Evolutionary conservation across 37 sponge, comb jelly and placozoan genomes (phyloP).

Genomic region (Ianthella basta): DNA sequence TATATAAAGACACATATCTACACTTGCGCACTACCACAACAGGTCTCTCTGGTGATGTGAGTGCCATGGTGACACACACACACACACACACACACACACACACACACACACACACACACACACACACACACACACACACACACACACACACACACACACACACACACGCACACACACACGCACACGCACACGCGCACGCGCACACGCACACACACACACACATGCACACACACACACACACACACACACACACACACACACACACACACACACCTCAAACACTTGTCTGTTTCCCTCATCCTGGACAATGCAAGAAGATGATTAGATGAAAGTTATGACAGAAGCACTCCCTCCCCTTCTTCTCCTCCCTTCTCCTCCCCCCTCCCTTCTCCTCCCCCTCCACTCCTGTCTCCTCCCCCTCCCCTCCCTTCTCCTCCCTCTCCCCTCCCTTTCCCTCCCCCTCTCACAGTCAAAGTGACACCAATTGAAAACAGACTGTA

Average conservation of each 20-base stretch:
- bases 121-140: constrained; percentile 25
- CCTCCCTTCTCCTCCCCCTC: too few species aligned
- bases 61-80: neutral
- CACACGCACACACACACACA: constrained; percentile 17
- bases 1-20: neutral
- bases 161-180: constrained; percentile 20
- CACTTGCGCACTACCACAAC: neutral
- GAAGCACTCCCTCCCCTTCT: too few species aligned
- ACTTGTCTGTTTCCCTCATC: too few species aligned
- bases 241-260: too few species aligned
- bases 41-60: neutral
- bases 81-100: constrained; percentile 15
- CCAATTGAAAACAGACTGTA: constrained; percentile 59
- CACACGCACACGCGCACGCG: constrained; percentile 16
- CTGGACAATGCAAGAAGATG: too few species aligned
- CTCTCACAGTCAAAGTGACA: constrained; percentile 72
- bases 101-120: constrained; percentile 4
- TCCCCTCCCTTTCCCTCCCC: neutral
- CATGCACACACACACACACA: neutral
- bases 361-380: neutral
- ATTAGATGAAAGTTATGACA: too few species aligned
- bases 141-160: constrained; percentile 26
- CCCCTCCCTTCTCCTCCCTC: neutral
- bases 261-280: too few species aligned
- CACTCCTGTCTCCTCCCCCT: too few species aligned